Conservation (phyloP, 2,888 invertebrate genomes). For the Aphodius sticticus region DNA sequence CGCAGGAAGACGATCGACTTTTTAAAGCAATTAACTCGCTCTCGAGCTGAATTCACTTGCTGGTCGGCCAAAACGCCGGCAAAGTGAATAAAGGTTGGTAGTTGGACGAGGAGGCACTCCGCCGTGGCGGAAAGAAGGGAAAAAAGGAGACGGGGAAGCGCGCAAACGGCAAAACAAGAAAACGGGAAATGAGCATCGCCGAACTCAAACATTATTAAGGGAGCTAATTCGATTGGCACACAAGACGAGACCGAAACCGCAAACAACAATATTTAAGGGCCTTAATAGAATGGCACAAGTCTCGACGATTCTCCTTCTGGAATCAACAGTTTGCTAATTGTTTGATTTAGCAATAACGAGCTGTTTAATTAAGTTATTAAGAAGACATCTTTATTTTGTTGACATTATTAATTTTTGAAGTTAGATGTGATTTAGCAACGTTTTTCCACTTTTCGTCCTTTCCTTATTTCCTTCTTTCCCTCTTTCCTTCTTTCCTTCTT, state of each 20-base stretch:
- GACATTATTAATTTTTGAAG: too few relatives aligned
- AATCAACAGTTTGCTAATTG: not conserved
- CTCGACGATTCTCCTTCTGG: not conserved
- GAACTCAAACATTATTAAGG: conserved; percentile 26
- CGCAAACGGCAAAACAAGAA: not conserved
- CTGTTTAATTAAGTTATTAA: not conserved
- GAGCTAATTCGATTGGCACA: conserved; percentile 20
- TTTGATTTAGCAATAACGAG: not conserved
- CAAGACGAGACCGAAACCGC: conserved; percentile 17
- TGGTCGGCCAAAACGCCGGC: not conserved
- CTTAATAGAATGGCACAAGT: not conserved
- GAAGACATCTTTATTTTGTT: too few relatives aligned
- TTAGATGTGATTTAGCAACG: too few relatives aligned
- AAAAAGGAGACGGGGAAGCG: not conserved
- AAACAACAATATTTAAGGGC: conserved; percentile 21
- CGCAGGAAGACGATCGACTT: conserved; percentile 18
- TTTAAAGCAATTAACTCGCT: conserved; percentile 24
- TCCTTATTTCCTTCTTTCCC: too few relatives aligned
- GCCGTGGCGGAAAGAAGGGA: not conserved
- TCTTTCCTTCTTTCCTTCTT: too few relatives aligned
- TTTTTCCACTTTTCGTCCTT: too few relatives aligned
- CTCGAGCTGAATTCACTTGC: not conserved
- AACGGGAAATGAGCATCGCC: conserved; percentile 20
- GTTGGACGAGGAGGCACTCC: not conserved
- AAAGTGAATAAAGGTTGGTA: not conserved